Evolutionary conservation across 92 coral and sea anemone species (phyloP).

Genomic region (Desmophyllum pertusum): DNA sequence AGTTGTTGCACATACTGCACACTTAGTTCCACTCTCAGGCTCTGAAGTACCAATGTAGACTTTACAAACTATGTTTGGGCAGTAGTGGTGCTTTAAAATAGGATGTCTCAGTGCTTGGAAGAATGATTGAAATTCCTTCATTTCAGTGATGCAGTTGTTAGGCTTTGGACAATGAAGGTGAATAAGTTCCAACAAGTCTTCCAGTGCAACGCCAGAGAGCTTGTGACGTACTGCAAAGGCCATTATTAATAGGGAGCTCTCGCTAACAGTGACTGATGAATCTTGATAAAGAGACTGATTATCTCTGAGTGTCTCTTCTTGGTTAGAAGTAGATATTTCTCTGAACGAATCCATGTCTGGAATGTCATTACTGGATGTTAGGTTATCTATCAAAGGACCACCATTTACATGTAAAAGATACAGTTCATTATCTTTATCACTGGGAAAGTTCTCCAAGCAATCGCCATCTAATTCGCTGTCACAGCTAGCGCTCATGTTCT

Average conservation of each 20-base stretch:
- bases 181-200: slow-evolving; percentile 41
- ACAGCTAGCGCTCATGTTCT: too few species aligned
- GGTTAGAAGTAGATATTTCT: slow-evolving; percentile 9
- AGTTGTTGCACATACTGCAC: slow-evolving; percentile 31
- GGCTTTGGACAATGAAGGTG: slow-evolving; percentile 30
- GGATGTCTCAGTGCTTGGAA: slow-evolving; percentile 32
- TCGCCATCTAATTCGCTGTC: too few species aligned
- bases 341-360: slow-evolving; percentile 3
- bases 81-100: slow-evolving; percentile 33
- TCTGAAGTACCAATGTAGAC: slow-evolving; percentile 33
- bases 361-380: not conserved
- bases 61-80: slow-evolving; percentile 41
- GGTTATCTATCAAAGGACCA: slow-evolving; percentile 10
- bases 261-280: slow-evolving; percentile 22
- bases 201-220: slow-evolving; percentile 49
- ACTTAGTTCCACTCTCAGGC: slow-evolving; percentile 34
- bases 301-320: not conserved
- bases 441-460: too few species aligned
- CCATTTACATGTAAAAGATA: not conserved
- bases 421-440: not conserved
- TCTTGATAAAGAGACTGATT: slow-evolving; percentile 2
- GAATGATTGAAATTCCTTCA: slow-evolving; percentile 27
- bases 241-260: slow-evolving; percentile 36
- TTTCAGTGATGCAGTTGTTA: slow-evolving; percentile 24
- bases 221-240: slow-evolving; percentile 50